These are phyloP conservation scores for Coptodon bakossiorum DNA, from an alignment of 2,113 vertebrate genomes.

Conservation along the genomic window DNA sequence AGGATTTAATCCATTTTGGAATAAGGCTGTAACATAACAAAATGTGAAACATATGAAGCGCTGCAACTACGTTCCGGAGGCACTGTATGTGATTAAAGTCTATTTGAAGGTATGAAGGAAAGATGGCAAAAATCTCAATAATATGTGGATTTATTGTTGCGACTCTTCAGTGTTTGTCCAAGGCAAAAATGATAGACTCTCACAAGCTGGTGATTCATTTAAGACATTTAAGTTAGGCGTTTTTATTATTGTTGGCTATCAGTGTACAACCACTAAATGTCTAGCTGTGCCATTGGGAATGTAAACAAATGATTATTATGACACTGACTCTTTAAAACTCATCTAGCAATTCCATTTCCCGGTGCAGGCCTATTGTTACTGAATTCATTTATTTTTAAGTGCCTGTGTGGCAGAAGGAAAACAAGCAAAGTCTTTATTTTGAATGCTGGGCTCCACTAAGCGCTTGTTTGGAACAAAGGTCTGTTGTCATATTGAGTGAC, in stretches of 20 bases:
- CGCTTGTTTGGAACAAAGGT: neutral
- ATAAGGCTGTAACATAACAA: neutral
- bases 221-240: neutral
- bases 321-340: neutral
- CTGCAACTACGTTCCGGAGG: accelerated
- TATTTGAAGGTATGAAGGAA: neutral
- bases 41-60: accelerated
- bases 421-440: neutral
- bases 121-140: neutral
- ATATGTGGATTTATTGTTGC: neutral
- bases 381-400: neutral
- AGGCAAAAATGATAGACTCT: neutral
- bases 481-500: neutral
- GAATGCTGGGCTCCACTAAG: neutral
- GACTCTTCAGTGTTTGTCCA: neutral
- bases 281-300: neutral
- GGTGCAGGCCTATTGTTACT: neutral
- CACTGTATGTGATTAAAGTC: neutral
- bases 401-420: neutral
- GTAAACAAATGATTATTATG: neutral
- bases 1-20: neutral
- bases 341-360: neutral
- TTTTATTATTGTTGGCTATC: neutral
- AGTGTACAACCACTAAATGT: neutral
- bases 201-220: neutral